Conservation (phyloP, 2,888 invertebrate genomes). For the Eupithecia insigniata region DNA sequence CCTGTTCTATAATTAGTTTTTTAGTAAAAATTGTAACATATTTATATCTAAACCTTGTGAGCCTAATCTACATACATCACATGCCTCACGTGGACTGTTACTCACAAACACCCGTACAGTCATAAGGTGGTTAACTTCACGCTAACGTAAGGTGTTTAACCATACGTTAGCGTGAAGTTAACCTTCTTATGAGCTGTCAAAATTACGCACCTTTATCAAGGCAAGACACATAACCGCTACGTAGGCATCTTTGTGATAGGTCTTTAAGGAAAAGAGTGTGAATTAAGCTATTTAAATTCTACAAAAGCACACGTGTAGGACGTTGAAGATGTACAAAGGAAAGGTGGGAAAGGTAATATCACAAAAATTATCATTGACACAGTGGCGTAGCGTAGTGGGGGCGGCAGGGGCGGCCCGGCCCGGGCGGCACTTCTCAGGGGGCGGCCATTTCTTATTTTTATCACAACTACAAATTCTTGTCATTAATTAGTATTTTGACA, state of each 20-base stretch:
- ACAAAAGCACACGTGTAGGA: not conserved
- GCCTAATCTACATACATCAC: not conserved
- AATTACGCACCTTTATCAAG: not conserved
- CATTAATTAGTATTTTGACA: no score
- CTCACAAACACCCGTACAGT: not conserved
- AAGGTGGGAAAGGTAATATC: no score
- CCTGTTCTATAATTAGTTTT: no score
- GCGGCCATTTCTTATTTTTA: no score
- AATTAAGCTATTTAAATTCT: not conserved
- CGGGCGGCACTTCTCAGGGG: no score
- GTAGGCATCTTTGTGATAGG: not conserved
- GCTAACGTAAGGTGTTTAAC: no score
- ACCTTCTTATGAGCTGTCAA: not conserved
- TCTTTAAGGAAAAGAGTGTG: not conserved
- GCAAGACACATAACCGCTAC: not conserved
- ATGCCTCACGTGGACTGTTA: not conserved
- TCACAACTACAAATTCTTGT: no score
- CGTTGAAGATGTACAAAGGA: not conserved
- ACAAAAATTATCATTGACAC: no score
- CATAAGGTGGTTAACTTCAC: not conserved
- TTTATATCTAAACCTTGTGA: not conserved
- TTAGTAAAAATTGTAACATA: no score
- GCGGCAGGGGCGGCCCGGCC: no score
- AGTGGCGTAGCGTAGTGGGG: no score
- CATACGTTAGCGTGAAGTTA: not conserved